Evolutionary conservation across 1,140 invertebrate genomes (phyloP).

Genomic region (Gonioctena quinquepunctata): DNA sequence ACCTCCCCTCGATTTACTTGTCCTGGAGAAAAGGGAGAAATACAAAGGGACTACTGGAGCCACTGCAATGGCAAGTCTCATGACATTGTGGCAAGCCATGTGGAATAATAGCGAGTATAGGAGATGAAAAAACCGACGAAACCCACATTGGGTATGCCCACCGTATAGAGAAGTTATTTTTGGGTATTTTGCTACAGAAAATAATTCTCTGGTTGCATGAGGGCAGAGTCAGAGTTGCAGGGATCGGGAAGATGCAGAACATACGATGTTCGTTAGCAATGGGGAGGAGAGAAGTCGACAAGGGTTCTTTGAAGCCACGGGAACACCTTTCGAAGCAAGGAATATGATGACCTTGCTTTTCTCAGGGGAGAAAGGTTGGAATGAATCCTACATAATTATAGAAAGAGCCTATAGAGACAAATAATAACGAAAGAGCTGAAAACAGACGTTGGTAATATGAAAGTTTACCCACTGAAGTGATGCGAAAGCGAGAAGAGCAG

Average conservation of each 20-base stretch:
- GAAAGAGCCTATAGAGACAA: background rate
- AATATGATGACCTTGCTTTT: background rate
- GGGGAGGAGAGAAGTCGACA: background rate
- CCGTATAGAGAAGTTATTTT: constrained; percentile 15
- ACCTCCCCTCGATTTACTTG: background rate
- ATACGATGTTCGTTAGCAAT: background rate
- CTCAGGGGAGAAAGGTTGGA: background rate
- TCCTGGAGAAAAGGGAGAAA: background rate
- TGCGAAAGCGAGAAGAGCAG: background rate
- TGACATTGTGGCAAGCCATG: background rate
- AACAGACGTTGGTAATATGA: too few species aligned
- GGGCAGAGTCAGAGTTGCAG: background rate
- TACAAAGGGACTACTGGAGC: background rate
- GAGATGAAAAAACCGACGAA: background rate
- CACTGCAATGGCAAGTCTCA: background rate
- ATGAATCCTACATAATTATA: background rate
- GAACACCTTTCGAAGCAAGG: background rate
- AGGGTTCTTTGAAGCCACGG: too few species aligned
- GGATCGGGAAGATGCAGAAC: background rate
- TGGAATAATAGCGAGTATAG: background rate
- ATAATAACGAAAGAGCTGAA: background rate
- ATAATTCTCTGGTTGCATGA: constrained; percentile 22
- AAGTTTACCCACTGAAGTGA: background rate
- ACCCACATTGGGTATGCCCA: background rate
- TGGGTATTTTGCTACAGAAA: constrained; percentile 32